Conservation (phyloP, 1,140 invertebrate species). For the Drosophila truncata region DNA sequence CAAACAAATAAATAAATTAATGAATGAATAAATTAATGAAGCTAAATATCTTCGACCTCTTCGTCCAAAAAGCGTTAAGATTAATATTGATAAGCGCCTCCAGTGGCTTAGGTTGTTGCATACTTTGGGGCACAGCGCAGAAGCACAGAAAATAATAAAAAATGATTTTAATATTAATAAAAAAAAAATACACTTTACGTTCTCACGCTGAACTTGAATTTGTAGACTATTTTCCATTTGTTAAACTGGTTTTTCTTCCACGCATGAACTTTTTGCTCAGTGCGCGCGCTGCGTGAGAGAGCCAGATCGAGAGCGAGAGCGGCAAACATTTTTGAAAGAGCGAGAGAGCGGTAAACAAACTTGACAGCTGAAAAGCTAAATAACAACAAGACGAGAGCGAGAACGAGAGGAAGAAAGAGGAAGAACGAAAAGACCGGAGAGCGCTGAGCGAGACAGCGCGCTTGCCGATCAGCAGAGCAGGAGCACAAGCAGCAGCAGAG, state of each 20-base stretch:
- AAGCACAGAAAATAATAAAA: neutral
- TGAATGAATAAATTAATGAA: too few relatives aligned
- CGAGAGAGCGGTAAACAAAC: constrained; percentile 49
- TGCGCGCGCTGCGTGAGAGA: constrained; percentile 36
- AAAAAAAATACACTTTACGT: constrained; percentile 25
- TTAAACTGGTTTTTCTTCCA: constrained; percentile 27
- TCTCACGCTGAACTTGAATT: constrained; percentile 27
- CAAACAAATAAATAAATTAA: neutral
- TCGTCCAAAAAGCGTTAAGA: too few relatives aligned
- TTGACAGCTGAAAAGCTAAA: constrained; percentile 26
- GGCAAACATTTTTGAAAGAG: constrained; percentile 51
- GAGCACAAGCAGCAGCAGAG: constrained; percentile 3
- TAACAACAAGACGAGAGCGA: constrained; percentile 10
- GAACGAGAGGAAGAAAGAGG: constrained; percentile 14
- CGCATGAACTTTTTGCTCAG: constrained; percentile 43
- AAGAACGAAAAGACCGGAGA: constrained; percentile 19
- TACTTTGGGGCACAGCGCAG: constrained; percentile 46
- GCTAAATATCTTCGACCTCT: too few relatives aligned
- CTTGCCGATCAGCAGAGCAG: constrained; percentile 20
- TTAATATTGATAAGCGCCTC: neutral
- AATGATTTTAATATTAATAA: constrained; percentile 4
- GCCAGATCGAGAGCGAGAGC: constrained; percentile 35
- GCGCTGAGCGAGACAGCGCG: constrained; percentile 34
- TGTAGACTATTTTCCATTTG: neutral
- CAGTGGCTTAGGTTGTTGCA: constrained; percentile 23